phyloP scores from a whole-genome alignment of 2,888 invertebrate genomes.

The Monoplex corrugatus region DNA sequence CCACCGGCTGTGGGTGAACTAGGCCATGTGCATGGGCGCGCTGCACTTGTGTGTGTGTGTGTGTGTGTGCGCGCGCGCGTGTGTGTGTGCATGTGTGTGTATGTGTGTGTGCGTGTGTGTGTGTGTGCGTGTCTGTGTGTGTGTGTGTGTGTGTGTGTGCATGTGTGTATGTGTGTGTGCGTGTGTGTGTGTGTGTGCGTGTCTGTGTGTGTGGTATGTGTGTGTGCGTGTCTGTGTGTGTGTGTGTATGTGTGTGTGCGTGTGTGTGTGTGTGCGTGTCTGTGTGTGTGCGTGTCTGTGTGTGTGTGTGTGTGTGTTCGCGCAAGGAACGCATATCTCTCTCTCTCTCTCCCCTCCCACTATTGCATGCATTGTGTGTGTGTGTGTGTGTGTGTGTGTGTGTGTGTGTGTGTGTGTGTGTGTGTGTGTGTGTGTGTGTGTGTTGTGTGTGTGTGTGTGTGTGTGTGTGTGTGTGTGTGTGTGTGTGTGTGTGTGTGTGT shows the following conservation, averaged over 20 bases:
- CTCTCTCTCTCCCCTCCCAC: too few relatives aligned
- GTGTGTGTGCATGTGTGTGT: not conserved
- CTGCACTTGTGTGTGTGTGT: not conserved
- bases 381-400: not conserved
- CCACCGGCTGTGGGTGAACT: too few relatives aligned
- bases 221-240: not conserved
- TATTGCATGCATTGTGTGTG: too few relatives aligned
- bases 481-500: too few relatives aligned
- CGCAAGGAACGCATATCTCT: too few relatives aligned
- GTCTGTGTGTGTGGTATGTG: not conserved
- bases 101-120: not conserved
- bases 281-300: not conserved
- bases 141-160: not conserved
- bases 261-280: not conserved
- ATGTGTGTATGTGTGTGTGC: not conserved
- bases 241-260: not conserved
- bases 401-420: not conserved
- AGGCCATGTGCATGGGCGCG: too few relatives aligned
- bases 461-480: too few relatives aligned
- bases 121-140: not conserved
- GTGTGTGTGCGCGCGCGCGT: not conserved
- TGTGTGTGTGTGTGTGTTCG: not conserved
- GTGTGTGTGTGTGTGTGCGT: not conserved
- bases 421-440: too few relatives aligned
- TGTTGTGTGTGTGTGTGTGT: too few relatives aligned